phyloP scores from a whole-genome alignment of 1,140 invertebrate species.

The Acromyrmex echinatior region DNA sequence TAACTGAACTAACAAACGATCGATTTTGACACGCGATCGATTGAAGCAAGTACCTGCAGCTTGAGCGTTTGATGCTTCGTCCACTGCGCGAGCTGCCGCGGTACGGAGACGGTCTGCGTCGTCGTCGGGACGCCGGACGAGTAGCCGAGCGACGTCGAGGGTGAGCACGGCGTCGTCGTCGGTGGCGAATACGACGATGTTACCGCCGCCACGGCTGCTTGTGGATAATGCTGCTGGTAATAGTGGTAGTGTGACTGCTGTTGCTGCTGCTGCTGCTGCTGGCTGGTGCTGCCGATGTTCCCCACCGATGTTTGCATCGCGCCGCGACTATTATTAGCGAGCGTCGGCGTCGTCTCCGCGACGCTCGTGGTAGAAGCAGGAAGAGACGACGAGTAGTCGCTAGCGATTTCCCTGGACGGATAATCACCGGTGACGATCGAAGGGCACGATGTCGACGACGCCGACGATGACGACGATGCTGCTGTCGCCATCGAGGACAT shows the following conservation, averaged over 20 bases:
- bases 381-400: slow-evolving; percentile 66
- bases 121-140: slow-evolving; percentile 80
- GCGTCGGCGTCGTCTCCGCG: slow-evolving; percentile 70
- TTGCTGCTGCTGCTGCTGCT: slow-evolving; percentile 53
- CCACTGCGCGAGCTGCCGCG: slow-evolving; percentile 84
- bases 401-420: slow-evolving; percentile 45
- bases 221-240: slow-evolving; percentile 55
- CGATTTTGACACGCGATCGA: background rate
- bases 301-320: slow-evolving; percentile 79
- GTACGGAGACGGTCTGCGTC: slow-evolving; percentile 79
- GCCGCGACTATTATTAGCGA: slow-evolving; percentile 85
- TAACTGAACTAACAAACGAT: background rate
- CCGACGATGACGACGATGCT: slow-evolving; percentile 10
- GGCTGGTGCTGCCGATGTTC: slow-evolving; percentile 70
- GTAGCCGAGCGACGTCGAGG: slow-evolving; percentile 75
- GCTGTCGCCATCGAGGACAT: slow-evolving; percentile 5
- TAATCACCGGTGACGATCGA: slow-evolving; percentile 47
- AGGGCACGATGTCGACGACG: slow-evolving; percentile 39
- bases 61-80: slow-evolving; percentile 84
- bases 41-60: slow-evolving; percentile 80
- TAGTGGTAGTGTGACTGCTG: slow-evolving; percentile 68
- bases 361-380: slow-evolving; percentile 70
- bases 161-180: slow-evolving; percentile 77
- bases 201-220: slow-evolving; percentile 67
- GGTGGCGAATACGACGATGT: slow-evolving; percentile 67